Percentiles rank a stretch among this genome's conserved stretches.
phyloP scores from a whole-genome alignment of 2,113 vertebrate genomes.

The Alaudala cheleensis region DNA sequence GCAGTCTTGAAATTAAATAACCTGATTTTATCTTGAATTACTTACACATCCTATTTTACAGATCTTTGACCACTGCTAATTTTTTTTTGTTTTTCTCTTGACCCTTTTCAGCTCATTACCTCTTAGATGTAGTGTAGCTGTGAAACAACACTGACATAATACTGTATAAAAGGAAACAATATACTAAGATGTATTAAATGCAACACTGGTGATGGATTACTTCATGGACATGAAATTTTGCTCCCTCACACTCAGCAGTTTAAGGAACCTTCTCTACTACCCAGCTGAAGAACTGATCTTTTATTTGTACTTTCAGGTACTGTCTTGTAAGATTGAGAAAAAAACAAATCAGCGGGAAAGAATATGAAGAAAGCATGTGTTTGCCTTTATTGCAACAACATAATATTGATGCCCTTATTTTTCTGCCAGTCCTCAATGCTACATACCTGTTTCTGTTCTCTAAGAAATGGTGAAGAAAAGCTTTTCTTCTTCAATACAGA shows the following conservation, averaged over 20 bases:
- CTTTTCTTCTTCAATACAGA: not conserved
- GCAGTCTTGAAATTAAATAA: not conserved
- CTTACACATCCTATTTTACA: not conserved
- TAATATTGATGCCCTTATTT: not conserved
- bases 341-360: not conserved
- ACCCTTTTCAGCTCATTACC: not conserved
- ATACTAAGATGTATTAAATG: not conserved
- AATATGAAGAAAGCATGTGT: not conserved
- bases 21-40: not conserved
- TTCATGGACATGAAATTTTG: not conserved
- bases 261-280: not conserved
- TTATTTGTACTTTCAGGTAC: not conserved
- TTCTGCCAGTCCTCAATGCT: not conserved
- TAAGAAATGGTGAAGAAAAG: not conserved
- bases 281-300: not conserved
- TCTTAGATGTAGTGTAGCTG: not conserved
- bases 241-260: not conserved
- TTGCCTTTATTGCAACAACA: not conserved
- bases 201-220: not conserved
- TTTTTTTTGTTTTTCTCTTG: not conserved
- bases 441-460: not conserved
- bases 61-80: not conserved
- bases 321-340: not conserved
- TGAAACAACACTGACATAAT: not conserved
- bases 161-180: not conserved